Evolutionary conservation across 2,888 invertebrate species (phyloP).

Genomic region (Xestia ashworthii): DNA sequence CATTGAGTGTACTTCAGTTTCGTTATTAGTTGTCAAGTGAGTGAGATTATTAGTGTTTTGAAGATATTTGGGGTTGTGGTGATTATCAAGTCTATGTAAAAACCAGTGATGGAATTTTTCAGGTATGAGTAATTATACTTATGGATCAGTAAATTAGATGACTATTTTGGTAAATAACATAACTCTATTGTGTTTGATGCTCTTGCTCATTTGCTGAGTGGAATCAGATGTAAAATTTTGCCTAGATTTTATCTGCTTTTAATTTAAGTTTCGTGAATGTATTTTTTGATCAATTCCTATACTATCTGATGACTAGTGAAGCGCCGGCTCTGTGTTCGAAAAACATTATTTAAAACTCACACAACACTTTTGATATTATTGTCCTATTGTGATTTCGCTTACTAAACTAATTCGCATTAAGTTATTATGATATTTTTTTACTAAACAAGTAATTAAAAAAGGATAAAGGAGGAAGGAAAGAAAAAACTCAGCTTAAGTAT

Average conservation of each 20-base stretch:
- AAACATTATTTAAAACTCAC: neutral
- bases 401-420: neutral
- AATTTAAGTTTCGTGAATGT: no score
- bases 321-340: no score
- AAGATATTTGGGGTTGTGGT: neutral
- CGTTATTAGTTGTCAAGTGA: constrained; percentile 34
- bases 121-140: constrained; percentile 1
- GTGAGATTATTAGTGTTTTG: constrained; percentile 6
- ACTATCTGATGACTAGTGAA: neutral
- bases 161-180: neutral
- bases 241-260: neutral
- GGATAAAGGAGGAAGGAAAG: no score
- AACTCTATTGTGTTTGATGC: neutral
- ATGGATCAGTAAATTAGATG: neutral
- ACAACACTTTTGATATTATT: neutral
- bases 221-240: neutral
- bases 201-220: neutral
- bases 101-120: neutral
- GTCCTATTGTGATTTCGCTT: neutral
- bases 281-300: neutral
- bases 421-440: neutral
- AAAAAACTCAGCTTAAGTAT: neutral
- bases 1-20: constrained; percentile 34
- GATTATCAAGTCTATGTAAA: neutral
- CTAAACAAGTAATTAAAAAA: neutral